Evolutionary conservation across 1,140 invertebrate species (phyloP).

Genomic region (Popillia japonica): DNA sequence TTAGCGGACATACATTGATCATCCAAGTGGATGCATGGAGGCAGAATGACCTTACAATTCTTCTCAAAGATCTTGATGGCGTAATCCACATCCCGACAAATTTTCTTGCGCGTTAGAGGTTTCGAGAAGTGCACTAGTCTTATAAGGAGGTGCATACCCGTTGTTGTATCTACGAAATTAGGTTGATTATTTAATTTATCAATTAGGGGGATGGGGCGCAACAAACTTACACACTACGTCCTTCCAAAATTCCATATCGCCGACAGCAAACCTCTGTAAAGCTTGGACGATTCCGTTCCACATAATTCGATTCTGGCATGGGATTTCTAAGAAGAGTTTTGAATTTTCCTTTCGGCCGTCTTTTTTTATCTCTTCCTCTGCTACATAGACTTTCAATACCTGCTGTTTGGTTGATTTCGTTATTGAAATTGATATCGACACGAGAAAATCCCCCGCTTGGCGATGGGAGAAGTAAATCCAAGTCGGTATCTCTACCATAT

Average conservation of each 20-base stretch:
- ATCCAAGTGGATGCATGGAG: neutral
- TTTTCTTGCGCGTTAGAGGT: neutral
- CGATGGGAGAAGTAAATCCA: slow-evolving; percentile 2
- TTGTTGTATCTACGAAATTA: neutral
- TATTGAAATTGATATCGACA: slow-evolving; percentile 40
- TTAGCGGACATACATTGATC: neutral
- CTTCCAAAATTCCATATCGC: neutral
- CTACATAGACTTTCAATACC: slow-evolving; percentile 41
- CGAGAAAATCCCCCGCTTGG: neutral
- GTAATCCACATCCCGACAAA: neutral
- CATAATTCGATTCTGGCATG: slow-evolving; percentile 48
- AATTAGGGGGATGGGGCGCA: neutral
- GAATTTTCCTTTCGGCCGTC: neutral
- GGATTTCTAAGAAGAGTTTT: slow-evolving; percentile 42
- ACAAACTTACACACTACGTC: slow-evolving; percentile 14
- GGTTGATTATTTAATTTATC: neutral
- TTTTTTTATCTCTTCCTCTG: slow-evolving; percentile 34
- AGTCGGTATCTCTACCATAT: neutral
- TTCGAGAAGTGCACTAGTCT: neutral
- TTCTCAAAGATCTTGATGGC: neutral
- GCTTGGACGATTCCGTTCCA: slow-evolving; percentile 45
- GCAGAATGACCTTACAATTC: neutral
- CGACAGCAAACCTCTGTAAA: slow-evolving; percentile 41
- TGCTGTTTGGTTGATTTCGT: neutral
- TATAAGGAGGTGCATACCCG: neutral